phyloP scores from a whole-genome alignment of 1,140 invertebrate species.

The Teleogryllus occipitalis region DNA sequence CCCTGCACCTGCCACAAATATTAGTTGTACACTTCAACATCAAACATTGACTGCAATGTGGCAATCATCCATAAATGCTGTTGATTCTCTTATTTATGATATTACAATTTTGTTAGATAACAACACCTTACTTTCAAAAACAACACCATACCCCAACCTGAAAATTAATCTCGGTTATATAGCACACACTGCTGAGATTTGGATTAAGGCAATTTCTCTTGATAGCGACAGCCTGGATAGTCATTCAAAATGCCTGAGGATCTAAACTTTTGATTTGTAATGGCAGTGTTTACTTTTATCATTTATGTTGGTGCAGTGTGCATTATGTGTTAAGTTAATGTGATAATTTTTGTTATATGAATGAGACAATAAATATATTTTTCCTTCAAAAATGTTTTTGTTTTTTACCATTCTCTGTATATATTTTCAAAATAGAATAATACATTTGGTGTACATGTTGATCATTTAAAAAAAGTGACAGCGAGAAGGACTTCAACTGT shows the following conservation, averaged over 20 bases:
- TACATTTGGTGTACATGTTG: too few species aligned
- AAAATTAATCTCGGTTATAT: neutral
- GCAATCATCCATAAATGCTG: conserved; percentile 1
- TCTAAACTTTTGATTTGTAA: neutral
- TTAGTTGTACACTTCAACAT: neutral
- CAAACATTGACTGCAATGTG: conserved; percentile 5
- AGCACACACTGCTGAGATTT: neutral
- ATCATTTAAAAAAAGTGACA: too few species aligned
- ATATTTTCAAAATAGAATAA: too few species aligned
- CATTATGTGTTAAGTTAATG: too few species aligned
- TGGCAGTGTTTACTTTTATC: too few species aligned
- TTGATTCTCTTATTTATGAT: neutral
- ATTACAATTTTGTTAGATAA: neutral
- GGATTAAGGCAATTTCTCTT: neutral
- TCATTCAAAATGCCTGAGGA: neutral
- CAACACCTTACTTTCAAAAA: neutral
- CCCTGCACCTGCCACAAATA: conserved; percentile 3
- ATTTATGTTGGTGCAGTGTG: too few species aligned
- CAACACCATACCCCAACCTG: neutral
- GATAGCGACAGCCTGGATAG: neutral
- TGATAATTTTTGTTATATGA: too few species aligned
- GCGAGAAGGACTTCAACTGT: too few species aligned
- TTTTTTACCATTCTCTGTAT: too few species aligned
- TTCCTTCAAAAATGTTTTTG: too few species aligned
- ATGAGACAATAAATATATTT: too few species aligned